Percentiles rank a stretch among this genome's conserved stretches.
phyloP scores from a whole-genome alignment of 2,888 invertebrate genomes.

The Chaetogeoica ovagalla region DNA sequence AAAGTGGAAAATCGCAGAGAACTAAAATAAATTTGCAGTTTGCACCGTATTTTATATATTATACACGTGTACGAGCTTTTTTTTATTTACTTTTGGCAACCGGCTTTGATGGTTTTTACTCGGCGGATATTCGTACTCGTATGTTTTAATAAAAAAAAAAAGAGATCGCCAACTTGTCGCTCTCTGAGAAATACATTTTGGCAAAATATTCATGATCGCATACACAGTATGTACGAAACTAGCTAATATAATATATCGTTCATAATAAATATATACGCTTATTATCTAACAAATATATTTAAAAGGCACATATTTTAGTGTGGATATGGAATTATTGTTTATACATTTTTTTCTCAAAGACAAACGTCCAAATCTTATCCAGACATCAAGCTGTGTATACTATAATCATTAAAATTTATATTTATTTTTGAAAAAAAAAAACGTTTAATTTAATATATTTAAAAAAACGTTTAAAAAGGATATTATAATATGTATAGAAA shows the following conservation, averaged over 20 bases:
- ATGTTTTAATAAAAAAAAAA: background rate
- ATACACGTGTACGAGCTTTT: no score
- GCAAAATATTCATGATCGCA: background rate
- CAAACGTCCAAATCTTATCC: no score
- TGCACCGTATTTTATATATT: background rate
- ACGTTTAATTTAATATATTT: no score
- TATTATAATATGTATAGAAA: no score
- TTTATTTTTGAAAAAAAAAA: no score
- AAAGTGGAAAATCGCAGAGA: background rate
- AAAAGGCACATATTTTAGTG: background rate
- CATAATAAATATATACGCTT: background rate
- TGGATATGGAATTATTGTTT: no score
- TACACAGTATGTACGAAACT: background rate
- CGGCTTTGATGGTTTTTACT: background rate
- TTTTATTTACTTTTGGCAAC: background rate
- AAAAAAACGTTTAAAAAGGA: no score
- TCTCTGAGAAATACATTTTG: background rate
- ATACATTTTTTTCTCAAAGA: no score
- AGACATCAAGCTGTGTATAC: no score
- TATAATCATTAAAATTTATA: no score
- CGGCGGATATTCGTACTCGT: background rate
- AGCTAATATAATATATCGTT: background rate
- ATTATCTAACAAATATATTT: background rate
- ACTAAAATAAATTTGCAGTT: background rate
- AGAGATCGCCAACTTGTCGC: slow-evolving; percentile 2